phyloP scores from a whole-genome alignment of 2,113 vertebrate genomes.

The Albula goreensis region DNA sequence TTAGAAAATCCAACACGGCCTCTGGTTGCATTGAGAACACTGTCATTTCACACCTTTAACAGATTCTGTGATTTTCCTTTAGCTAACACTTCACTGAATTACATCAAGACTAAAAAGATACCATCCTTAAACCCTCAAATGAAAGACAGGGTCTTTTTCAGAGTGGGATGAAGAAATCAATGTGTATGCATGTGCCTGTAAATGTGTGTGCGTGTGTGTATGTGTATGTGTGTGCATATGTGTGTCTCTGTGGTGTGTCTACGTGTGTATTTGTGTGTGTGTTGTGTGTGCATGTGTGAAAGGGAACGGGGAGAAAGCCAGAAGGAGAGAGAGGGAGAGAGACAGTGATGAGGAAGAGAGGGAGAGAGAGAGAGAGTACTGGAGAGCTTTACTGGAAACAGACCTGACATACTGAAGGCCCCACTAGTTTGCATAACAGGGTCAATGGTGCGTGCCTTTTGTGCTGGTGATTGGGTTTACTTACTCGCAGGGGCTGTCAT shows the following conservation, averaged over 20 bases:
- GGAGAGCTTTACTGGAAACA: conserved; percentile 7
- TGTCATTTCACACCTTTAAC: not conserved
- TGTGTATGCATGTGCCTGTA: not conserved
- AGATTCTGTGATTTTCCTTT: conserved; percentile 1
- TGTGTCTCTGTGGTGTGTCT: not conserved
- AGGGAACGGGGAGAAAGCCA: not conserved
- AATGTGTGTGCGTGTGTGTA: not conserved
- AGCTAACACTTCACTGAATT: not conserved
- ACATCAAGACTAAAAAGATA: not conserved
- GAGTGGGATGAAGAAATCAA: not conserved
- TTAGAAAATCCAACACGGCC: not conserved
- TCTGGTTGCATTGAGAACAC: conserved; percentile 2
- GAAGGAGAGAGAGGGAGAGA: not conserved
- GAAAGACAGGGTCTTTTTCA: not conserved
- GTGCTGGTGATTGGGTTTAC: conserved; percentile 41
- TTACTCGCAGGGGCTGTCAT: conserved; percentile 38
- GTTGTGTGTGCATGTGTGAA: not conserved
- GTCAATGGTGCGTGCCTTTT: conserved; percentile 34
- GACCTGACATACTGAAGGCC: conserved; percentile 17
- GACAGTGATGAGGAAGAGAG: not conserved
- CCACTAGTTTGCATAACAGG: conserved; percentile 38
- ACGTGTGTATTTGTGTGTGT: not conserved
- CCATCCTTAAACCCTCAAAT: conserved; percentile 12
- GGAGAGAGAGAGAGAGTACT: not conserved
- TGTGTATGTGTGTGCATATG: not conserved